Conservation (phyloP, 2,888 invertebrate species). For the Tuta absoluta region DNA sequence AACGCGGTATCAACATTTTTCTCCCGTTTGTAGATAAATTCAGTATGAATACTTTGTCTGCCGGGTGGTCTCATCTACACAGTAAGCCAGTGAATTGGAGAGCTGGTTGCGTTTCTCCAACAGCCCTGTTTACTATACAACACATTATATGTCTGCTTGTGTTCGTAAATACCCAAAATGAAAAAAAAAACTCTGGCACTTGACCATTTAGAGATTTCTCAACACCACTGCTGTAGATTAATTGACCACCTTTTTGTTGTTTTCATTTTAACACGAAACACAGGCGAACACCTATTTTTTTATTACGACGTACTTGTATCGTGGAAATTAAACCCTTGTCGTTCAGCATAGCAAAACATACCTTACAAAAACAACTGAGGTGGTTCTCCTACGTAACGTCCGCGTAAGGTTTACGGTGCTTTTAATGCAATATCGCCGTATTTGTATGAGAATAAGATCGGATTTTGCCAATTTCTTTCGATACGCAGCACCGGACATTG, state of each 20-base stretch:
- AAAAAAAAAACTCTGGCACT: constrained; percentile 65
- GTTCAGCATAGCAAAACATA: too few relatives aligned
- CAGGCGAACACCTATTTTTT: too few relatives aligned
- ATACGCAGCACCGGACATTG: too few relatives aligned
- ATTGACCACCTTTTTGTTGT: constrained; percentile 56
- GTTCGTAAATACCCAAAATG: constrained; percentile 53
- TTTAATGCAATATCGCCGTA: too few relatives aligned
- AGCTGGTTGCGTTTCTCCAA: constrained; percentile 58
- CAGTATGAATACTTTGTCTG: constrained; percentile 21
- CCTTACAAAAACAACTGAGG: too few relatives aligned
- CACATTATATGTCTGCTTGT: constrained; percentile 61
- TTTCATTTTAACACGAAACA: constrained; percentile 17
- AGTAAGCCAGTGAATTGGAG: constrained; percentile 63
- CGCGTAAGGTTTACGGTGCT: too few relatives aligned
- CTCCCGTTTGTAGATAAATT: neutral
- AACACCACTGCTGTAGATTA: constrained; percentile 71
- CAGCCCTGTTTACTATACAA: constrained; percentile 53
- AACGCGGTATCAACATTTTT: constrained; percentile 56
- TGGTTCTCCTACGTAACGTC: too few relatives aligned
- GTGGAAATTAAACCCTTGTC: too few relatives aligned
- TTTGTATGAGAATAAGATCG: too few relatives aligned
- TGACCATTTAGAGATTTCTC: constrained; percentile 76
- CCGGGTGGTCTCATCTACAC: constrained; percentile 66
- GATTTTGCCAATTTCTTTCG: too few relatives aligned
- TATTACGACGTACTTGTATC: too few relatives aligned